phyloP scores from a whole-genome alignment of 2,888 invertebrate species.

The Aphidius colemani region DNA sequence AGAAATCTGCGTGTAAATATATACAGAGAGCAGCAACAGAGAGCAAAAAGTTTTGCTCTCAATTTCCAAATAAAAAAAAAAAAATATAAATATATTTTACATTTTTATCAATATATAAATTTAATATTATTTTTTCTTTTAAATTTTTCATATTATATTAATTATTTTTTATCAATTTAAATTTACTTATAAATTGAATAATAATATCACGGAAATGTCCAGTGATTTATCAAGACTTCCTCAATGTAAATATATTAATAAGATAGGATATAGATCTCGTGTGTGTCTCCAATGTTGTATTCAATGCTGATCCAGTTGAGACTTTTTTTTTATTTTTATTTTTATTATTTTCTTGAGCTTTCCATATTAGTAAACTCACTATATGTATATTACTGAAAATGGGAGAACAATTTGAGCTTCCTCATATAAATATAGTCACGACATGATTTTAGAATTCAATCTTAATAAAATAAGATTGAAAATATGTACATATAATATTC shows the following conservation, averaged over 20 bases:
- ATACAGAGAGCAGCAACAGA: no score
- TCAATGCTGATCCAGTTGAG: conserved; percentile 49
- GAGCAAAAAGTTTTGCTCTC: no score
- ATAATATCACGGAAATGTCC: conserved; percentile 30
- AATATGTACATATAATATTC: background rate
- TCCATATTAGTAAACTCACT: conserved; percentile 46
- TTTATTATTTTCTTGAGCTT: conserved; percentile 26
- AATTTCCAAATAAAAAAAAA: no score
- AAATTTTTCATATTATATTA: no score
- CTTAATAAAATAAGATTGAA: background rate
- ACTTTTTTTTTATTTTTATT: conserved; percentile 38
- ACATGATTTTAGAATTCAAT: conserved; percentile 4
- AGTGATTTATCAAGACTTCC: conserved; percentile 29
- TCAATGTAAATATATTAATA: conserved; percentile 5
- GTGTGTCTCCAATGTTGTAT: conserved; percentile 24
- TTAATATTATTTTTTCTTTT: no score
- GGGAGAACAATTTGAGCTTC: conserved; percentile 11
- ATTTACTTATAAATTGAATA: background rate
- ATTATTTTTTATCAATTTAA: background rate
- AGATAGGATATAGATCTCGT: background rate
- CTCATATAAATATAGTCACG: conserved; percentile 18
- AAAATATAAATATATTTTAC: no score
- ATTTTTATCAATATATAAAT: no score
- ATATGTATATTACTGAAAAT: conserved; percentile 36
- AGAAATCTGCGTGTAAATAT: conserved; percentile 26